Evolutionary conservation across 2,888 invertebrate species (phyloP), one percentile per base, ranked within the genome.

Genomic region (Caenorhabditis sp.): DNA sequence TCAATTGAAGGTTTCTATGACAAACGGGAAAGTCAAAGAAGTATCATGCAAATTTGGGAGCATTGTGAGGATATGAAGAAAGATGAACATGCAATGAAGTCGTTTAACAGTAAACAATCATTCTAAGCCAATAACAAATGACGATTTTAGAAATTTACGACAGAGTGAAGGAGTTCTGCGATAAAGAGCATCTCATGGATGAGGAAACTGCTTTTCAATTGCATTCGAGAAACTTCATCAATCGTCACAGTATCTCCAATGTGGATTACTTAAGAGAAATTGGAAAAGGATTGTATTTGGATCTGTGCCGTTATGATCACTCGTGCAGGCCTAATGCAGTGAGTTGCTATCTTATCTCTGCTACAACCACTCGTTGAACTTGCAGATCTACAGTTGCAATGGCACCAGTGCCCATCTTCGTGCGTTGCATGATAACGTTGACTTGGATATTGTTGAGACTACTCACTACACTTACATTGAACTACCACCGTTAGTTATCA

Each of bases 401-500:
- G 91, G 90, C 8, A 88, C 88, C 37, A 80, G 87, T 0, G 89
- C 91, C 2, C 89, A 88, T 8, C 78, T 92, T 8, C 79, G 88
- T 20, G 86, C 88, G 22, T 84, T 92, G 18, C 79, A 87, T 61
- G 62, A 81, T n/a, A 76, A 72, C 20, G 88, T 89, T 1, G 85
- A 91, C 71, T 82, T 92, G 26, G 69, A 76, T n/a, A 86, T 91
- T 74, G 77, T 76, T 0, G 79, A 83, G 5, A 85, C 72, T 2
- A 92, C 90, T 1, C 89, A 87, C 80, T 92, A 92, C 78, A 86
- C 90, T 6, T 92, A 92, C 78, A 91, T 92, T 28, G 91, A 92
- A 35, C 67, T 91, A n/a, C 70, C 89, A 18, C 79, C 83, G 89
- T 88, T 37, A 72, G 83, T 83, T 18, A 22, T 20, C 40, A 13